phyloP scores from a whole-genome alignment of 64 coral and sea anemone species.

The Pocillopora verrucosa region DNA sequence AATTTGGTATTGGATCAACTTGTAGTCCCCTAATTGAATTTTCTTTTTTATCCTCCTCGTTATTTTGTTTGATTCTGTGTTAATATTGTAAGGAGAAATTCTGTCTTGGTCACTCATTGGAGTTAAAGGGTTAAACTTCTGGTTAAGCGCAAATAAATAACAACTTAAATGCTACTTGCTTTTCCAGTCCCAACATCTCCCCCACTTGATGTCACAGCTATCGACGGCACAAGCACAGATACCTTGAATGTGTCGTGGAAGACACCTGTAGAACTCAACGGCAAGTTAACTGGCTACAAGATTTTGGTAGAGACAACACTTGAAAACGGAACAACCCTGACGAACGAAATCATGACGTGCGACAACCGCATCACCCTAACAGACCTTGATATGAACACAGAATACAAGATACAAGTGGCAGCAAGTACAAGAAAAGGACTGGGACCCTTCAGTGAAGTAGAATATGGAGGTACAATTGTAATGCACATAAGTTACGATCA shows the following conservation, averaged over 20 bases:
- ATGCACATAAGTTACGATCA: not conserved
- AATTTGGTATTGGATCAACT: too few relatives aligned
- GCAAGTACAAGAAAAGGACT: slow-evolving; percentile 14
- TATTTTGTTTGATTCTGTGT: not conserved
- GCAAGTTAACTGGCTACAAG: not conserved
- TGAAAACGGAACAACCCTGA: not conserved
- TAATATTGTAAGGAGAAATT: too few relatives aligned
- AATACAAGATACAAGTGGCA: not conserved
- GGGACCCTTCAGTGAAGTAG: slow-evolving; percentile 18
- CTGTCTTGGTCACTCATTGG: too few relatives aligned
- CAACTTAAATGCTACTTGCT: not conserved
- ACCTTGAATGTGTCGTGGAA: slow-evolving; percentile 27
- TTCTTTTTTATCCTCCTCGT: not conserved
- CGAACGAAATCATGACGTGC: not conserved
- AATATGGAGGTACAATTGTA: not conserved
- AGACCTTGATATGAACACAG: not conserved
- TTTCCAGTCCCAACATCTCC: slow-evolving; percentile 1
- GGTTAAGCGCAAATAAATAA: too few relatives aligned
- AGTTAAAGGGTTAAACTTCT: too few relatives aligned
- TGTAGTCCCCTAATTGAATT: not conserved
- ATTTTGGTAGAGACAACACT: not conserved
- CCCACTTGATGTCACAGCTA: not conserved
- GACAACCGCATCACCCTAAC: not conserved
- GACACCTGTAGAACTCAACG: not conserved
- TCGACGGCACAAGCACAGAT: not conserved